These are phyloP conservation scores for Holacanthella duospinosa DNA, from an alignment of 2,888 invertebrate species.

Conservation along the genomic window DNA sequence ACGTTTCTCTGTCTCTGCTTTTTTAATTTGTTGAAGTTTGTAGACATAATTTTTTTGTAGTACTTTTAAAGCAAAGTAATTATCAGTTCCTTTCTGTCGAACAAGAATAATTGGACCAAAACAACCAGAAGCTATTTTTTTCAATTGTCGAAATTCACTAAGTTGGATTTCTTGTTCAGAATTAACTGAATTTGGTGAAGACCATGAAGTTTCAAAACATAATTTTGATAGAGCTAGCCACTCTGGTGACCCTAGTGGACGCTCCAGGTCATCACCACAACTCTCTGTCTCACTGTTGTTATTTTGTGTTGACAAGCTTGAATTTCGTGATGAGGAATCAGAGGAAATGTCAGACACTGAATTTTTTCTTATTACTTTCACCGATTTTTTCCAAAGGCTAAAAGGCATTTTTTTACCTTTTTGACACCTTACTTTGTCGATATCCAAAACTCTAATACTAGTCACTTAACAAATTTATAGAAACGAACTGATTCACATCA, in stretches of 20 bases:
- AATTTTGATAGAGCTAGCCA: background rate
- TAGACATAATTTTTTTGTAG: background rate
- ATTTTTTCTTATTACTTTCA: too few species aligned
- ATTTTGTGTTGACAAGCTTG: background rate
- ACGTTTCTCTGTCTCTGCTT: constrained; percentile 1
- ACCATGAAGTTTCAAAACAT: background rate
- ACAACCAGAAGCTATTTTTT: background rate
- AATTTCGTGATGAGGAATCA: background rate
- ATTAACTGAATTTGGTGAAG: background rate
- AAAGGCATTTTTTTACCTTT: too few species aligned
- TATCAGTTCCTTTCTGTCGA: background rate
- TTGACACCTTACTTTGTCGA: too few species aligned
- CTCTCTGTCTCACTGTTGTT: background rate
- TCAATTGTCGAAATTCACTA: background rate
- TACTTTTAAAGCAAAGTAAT: background rate
- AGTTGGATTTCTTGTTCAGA: background rate
- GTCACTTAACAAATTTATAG: too few species aligned
- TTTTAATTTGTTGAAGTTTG: background rate
- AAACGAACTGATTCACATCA: too few species aligned
- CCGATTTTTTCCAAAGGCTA: background rate
- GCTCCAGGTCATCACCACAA: background rate
- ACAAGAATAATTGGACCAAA: background rate
- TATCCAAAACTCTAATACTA: too few species aligned
- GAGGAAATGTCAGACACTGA: too few species aligned
- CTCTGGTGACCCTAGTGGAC: background rate